Evolutionary conservation across 1,140 invertebrate genomes (phyloP).

Genomic region (Zaprionus capensis): DNA sequence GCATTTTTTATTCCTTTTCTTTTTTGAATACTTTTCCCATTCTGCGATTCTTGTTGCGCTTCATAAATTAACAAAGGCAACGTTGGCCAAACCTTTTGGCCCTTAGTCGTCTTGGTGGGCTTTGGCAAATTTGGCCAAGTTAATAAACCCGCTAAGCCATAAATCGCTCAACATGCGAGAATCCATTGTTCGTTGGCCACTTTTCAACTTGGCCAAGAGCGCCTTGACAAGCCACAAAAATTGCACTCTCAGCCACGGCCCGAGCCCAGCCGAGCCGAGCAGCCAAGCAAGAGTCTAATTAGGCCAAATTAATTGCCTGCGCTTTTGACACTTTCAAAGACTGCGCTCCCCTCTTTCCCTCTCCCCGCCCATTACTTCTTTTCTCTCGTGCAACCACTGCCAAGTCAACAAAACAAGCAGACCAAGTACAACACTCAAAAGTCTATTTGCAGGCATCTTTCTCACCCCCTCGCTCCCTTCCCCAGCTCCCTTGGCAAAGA

Average conservation of each 20-base stretch:
- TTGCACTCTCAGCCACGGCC: slow-evolving; percentile 51
- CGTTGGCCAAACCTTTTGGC: not conserved
- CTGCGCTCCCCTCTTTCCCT: slow-evolving; percentile 33
- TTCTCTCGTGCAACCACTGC: not conserved
- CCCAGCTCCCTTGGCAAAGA: slow-evolving; percentile 34
- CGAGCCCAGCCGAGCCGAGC: slow-evolving; percentile 34
- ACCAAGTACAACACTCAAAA: slow-evolving; percentile 78
- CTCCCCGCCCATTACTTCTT: not conserved
- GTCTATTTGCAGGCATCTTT: slow-evolving; percentile 68
- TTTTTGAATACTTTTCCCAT: not conserved
- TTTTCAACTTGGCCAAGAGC: slow-evolving; percentile 44
- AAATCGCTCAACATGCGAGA: slow-evolving; percentile 72
- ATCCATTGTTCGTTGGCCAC: slow-evolving; percentile 59
- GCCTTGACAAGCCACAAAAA: slow-evolving; percentile 66
- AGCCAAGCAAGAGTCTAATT: slow-evolving; percentile 77
- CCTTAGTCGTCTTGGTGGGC: not conserved
- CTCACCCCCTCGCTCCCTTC: not conserved
- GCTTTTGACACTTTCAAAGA: slow-evolving; percentile 79
- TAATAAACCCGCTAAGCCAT: slow-evolving; percentile 60
- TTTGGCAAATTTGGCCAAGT: slow-evolving; percentile 33
- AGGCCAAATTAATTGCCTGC: slow-evolving; percentile 80
- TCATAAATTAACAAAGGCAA: slow-evolving; percentile 30
- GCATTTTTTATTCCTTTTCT: not conserved
- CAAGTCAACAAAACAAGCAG: slow-evolving; percentile 66
- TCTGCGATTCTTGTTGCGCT: not conserved